Evolutionary conservation across 1,140 invertebrate species (phyloP).

Genomic region (Idris sp.): DNA sequence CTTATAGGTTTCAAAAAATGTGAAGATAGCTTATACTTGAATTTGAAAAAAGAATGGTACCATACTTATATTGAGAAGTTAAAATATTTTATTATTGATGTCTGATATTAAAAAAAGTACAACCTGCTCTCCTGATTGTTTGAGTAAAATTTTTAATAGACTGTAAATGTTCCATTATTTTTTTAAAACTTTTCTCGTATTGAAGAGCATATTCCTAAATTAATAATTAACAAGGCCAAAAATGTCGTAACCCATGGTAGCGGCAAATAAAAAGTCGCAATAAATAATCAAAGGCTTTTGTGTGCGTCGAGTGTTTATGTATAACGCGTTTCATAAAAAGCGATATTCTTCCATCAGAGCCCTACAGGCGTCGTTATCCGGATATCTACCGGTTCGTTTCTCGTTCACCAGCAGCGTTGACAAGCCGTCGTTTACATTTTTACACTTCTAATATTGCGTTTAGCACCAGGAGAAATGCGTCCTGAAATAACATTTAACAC

Average conservation of each 20-base stretch:
- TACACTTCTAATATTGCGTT: conserved; percentile 75
- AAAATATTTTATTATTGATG: no score
- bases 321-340: conserved; percentile 70
- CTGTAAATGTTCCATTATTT: conserved; percentile 46
- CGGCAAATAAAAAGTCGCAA: conserved; percentile 48
- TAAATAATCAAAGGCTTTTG: conserved; percentile 60
- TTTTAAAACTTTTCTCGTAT: conserved; percentile 14
- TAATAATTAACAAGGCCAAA: conserved; percentile 46
- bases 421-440: conserved; percentile 68
- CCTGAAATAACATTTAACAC: conserved; percentile 61
- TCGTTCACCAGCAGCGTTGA: conserved; percentile 67
- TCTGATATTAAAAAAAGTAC: no score
- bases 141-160: conserved; percentile 40
- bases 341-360: conserved; percentile 74
- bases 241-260: conserved; percentile 45
- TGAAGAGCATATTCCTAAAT: conserved; percentile 45
- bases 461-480: conserved; percentile 61
- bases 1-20: no score
- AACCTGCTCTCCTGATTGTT: no score
- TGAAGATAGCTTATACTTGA: no score
- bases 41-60: no score
- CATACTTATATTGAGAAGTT: no score
- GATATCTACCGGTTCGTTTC: conserved; percentile 67
- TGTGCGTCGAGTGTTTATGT: conserved; percentile 68
- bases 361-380: conserved; percentile 72